Evolutionary conservation across 2,113 vertebrate genomes (phyloP).

Genomic region (Atlantisia rogersi): DNA sequence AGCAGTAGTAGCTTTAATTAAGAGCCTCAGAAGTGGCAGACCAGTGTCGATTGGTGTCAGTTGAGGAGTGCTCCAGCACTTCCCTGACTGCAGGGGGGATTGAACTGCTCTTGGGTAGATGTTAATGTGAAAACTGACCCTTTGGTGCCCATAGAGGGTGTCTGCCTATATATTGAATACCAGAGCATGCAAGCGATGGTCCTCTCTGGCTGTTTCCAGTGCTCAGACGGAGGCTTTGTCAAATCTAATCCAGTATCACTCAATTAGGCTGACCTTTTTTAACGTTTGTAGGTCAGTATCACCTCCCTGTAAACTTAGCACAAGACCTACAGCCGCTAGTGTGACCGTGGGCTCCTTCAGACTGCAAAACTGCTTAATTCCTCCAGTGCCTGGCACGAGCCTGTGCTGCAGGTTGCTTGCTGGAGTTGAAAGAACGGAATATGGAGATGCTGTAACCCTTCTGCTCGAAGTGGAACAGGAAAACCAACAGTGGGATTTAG

Average conservation of each 20-base stretch:
- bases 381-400: neutral
- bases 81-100: neutral
- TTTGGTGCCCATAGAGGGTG: neutral
- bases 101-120: neutral
- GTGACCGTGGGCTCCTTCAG: neutral
- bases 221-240: neutral
- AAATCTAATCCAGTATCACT: neutral
- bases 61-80: neutral
- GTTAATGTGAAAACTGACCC: neutral
- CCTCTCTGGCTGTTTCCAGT: neutral
- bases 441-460: rapidly evolving
- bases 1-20: conserved; percentile 49
- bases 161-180: neutral
- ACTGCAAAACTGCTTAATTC: neutral
- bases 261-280: neutral
- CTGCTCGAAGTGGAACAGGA: neutral
- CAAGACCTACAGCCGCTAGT: neutral
- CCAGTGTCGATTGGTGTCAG: neutral
- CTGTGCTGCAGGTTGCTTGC: neutral
- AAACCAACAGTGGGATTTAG: rapidly evolving
- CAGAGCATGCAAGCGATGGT: neutral
- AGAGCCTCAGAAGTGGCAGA: conserved; percentile 18
- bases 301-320: neutral
- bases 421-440: neutral
- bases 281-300: neutral